A percentile compares a stretch with the other conserved stretches of the same genome.
These are phyloP conservation scores for Cantharis rufa DNA, from an alignment of 2,888 invertebrate species.

Conservation along the genomic window DNA sequence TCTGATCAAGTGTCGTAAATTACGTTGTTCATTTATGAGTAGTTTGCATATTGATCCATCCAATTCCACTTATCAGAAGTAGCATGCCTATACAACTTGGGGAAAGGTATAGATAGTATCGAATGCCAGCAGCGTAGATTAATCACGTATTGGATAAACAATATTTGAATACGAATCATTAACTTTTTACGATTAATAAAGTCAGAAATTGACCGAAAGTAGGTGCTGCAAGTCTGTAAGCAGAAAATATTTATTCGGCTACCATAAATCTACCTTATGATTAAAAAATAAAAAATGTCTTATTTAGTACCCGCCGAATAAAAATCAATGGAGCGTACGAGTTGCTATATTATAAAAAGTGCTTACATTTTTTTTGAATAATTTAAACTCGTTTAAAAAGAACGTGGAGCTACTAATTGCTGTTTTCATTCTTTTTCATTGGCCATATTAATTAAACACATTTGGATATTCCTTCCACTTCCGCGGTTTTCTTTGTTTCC, in stretches of 20 bases:
- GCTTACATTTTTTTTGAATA: not conserved
- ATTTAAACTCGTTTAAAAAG: not conserved
- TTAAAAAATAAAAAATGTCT: not conserved
- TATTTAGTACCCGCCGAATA: not conserved
- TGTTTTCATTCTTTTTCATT: not conserved
- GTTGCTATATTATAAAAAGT: not conserved
- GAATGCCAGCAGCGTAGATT: not conserved
- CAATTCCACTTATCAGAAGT: not conserved
- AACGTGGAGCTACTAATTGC: not conserved
- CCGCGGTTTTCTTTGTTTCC: not conserved
- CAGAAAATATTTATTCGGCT: not conserved
- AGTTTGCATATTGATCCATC: conserved; percentile 1
- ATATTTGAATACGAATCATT: not conserved
- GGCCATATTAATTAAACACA: not conserved
- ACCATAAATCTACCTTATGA: not conserved
- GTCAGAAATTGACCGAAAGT: not conserved
- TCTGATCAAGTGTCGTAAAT: conserved; percentile 1
- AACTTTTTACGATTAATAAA: not conserved
- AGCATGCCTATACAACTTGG: not conserved
- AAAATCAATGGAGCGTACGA: not conserved
- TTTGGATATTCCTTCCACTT: not conserved
- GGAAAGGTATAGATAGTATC: not conserved
- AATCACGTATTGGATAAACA: not conserved
- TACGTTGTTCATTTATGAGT: not conserved
- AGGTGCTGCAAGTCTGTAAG: not conserved